phyloP scores from a whole-genome alignment of 2,113 vertebrate genomes.

The Sphaerodactylus townsendi region DNA sequence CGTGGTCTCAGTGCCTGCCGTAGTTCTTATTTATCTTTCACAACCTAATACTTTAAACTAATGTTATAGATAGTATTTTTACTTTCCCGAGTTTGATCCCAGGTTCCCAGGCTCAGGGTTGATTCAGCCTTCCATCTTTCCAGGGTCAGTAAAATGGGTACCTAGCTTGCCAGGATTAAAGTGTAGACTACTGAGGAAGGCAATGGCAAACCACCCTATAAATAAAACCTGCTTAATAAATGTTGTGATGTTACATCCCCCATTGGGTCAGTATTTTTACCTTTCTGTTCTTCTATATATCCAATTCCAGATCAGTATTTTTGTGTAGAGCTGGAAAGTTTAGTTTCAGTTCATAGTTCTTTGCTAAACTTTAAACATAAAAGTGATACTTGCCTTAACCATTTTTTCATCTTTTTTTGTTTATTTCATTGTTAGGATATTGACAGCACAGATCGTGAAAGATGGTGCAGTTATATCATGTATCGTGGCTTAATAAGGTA shows the following conservation, averaged over 20 bases:
- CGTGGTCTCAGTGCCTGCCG: background rate
- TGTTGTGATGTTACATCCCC: no score
- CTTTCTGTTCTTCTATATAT: background rate
- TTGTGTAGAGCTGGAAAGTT: background rate
- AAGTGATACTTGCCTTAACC: background rate
- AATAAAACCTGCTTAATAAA: no score
- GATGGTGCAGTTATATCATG: constrained; percentile 81
- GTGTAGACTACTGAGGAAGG: no score
- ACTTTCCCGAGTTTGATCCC: background rate
- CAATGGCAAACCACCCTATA: no score
- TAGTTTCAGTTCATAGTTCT: background rate
- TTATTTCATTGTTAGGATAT: constrained; percentile 63
- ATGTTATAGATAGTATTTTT: background rate
- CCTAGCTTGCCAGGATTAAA: no score
- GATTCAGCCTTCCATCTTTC: no score
- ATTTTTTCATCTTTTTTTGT: background rate
- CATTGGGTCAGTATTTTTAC: no score
- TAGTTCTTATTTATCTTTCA: background rate
- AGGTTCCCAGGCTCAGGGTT: no score
- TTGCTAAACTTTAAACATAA: no score
- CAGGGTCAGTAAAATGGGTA: no score
- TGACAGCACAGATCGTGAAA: constrained; percentile 71
- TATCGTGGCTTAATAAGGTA: constrained; percentile 78
- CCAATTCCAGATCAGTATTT: background rate
- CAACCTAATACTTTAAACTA: background rate